These are phyloP conservation scores for Andricus quercusramuli DNA, from an alignment of 2,888 invertebrate genomes.

Conservation along the genomic window DNA sequence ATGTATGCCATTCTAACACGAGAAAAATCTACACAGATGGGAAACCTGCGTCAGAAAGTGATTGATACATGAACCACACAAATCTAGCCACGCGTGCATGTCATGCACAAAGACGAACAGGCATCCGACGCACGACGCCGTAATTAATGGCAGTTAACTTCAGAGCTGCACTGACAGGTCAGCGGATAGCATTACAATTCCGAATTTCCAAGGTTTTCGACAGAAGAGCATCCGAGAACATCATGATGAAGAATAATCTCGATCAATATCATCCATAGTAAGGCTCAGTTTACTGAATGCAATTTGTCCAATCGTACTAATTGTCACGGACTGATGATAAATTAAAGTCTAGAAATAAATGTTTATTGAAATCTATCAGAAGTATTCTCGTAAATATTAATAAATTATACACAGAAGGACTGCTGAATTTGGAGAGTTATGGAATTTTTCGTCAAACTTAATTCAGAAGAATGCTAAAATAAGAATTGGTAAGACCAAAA, in stretches of 20 bases:
- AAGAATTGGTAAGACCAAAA: too few relatives aligned
- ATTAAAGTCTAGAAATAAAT: too few relatives aligned
- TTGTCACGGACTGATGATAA: background rate
- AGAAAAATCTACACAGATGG: slow-evolving; percentile 5
- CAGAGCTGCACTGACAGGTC: slow-evolving; percentile 20
- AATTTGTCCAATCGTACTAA: slow-evolving; percentile 13
- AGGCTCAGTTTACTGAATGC: background rate
- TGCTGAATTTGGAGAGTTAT: too few relatives aligned
- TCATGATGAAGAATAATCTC: background rate
- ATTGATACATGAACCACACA: slow-evolving; percentile 36
- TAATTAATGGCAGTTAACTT: slow-evolving; percentile 59
- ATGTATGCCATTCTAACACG: slow-evolving; percentile 12
- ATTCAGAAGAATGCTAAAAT: too few relatives aligned
- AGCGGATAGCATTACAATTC: slow-evolving; percentile 18
- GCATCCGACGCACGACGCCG: slow-evolving; percentile 46
- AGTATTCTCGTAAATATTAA: too few relatives aligned
- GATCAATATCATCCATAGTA: background rate
- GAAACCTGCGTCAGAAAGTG: slow-evolving; percentile 27
- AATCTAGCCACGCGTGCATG: slow-evolving; percentile 17
- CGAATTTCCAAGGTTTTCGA: slow-evolving; percentile 32
- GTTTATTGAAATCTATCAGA: too few relatives aligned
- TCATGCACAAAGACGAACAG: slow-evolving; percentile 27
- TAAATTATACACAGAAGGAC: too few relatives aligned
- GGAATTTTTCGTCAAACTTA: too few relatives aligned
- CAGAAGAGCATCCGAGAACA: background rate